A percentile compares a stretch with the other conserved stretches of the same genome.
These are phyloP conservation scores for Aproaerema taeniolella DNA, from an alignment of 2,888 invertebrate species.

Conservation along the genomic window DNA sequence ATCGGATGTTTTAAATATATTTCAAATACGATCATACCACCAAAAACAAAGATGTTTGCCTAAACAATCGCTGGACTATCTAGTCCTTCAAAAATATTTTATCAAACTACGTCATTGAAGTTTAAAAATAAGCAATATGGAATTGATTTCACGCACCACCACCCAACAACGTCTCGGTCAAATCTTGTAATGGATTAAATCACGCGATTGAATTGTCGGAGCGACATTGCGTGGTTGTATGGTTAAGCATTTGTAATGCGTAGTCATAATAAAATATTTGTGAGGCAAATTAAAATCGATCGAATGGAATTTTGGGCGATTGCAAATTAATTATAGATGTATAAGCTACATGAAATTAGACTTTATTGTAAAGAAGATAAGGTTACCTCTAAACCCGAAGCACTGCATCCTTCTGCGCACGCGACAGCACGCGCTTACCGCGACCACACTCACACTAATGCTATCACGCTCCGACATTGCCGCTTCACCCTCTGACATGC, in stretches of 20 bases:
- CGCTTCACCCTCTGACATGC: conserved; percentile 45
- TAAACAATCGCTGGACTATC: too few species aligned
- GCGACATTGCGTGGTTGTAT: conserved; percentile 6
- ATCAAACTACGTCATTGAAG: conserved; percentile 21
- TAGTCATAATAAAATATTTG: too few species aligned
- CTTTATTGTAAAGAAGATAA: too few species aligned
- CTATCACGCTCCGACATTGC: conserved; percentile 62
- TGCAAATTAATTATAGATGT: too few species aligned
- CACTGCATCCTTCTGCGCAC: conserved; percentile 70
- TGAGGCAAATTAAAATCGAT: too few species aligned
- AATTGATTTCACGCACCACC: conserved; percentile 40
- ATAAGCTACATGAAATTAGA: too few species aligned
- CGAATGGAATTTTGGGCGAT: too few species aligned
- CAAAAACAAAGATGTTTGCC: too few species aligned
- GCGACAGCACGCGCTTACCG: conserved; percentile 59
- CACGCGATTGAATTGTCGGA: conserved; percentile 13
- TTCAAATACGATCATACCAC: too few species aligned
- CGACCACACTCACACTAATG: conserved; percentile 51
- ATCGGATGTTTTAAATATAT: too few species aligned
- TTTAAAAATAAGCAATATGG: conserved; percentile 33
- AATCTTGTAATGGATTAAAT: conserved; percentile 4
- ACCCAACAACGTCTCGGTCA: not conserved
- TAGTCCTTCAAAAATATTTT: too few species aligned
- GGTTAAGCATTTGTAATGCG: too few species aligned
- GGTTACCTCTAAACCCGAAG: conserved; percentile 68